Percentiles rank a stretch among this genome's conserved stretches.
These are phyloP conservation scores for Wiebesia pumilae DNA, from an alignment of 1,140 invertebrate species.

Conservation along the genomic window DNA sequence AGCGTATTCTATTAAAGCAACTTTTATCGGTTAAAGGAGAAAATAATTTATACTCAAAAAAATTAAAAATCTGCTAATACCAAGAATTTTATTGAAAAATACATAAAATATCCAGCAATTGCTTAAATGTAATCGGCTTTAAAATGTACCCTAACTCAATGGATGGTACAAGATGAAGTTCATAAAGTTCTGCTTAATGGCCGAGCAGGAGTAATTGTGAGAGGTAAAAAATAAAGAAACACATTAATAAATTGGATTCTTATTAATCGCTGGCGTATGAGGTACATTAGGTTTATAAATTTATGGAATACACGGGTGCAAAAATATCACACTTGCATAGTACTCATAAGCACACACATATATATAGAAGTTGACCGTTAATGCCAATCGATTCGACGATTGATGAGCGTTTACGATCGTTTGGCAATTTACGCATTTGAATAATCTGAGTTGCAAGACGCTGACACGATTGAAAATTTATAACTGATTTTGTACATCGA, in stretches of 20 bases:
- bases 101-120: too few species aligned
- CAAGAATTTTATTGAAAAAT: too few species aligned
- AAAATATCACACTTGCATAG: neutral
- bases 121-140: too few species aligned
- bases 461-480: slow-evolving; percentile 31
- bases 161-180: too few species aligned
- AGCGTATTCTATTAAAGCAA: too few species aligned
- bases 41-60: neutral
- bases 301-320: slow-evolving; percentile 4
- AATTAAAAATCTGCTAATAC: neutral
- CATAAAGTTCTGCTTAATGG: neutral
- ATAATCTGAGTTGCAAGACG: neutral
- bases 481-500: neutral
- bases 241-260: neutral
- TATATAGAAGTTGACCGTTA: neutral
- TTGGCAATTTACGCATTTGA: neutral
- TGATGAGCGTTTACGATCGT: neutral
- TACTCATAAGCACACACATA: neutral
- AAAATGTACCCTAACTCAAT: too few species aligned
- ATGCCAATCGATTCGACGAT: neutral
- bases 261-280: neutral
- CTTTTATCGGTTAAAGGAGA: neutral
- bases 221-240: neutral
- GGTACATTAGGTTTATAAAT: neutral
- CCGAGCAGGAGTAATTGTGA: neutral